Evolutionary conservation across 2,888 invertebrate species (phyloP).

Genomic region (Pseudococcus longispinus): DNA sequence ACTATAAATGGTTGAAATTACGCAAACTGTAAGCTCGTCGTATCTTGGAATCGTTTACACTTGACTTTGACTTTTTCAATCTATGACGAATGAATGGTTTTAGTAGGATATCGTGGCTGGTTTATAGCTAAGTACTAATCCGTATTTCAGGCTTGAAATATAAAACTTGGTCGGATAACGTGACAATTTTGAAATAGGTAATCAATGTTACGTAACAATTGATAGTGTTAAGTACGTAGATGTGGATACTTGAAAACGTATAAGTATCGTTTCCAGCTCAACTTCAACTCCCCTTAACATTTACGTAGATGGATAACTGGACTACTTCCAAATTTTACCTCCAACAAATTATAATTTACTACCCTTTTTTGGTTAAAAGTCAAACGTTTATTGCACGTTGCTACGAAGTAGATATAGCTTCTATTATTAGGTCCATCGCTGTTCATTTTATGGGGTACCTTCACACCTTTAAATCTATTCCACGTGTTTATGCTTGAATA

Average conservation of each 20-base stretch:
- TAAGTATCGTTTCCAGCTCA: neutral
- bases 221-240: neutral
- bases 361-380: neutral
- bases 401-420: neutral
- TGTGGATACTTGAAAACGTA: neutral
- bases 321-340: constrained; percentile 17
- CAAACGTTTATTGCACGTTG: neutral
- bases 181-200: neutral
- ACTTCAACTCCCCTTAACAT: neutral
- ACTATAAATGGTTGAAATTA: neutral
- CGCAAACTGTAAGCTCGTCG: neutral
- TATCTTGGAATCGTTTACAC: neutral
- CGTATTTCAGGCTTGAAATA: neutral
- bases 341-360: neutral
- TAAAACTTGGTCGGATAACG: neutral
- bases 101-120: neutral
- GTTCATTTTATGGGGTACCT: neutral
- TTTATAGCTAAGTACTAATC: neutral
- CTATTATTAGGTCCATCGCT: neutral
- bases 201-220: neutral
- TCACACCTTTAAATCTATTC: neutral
- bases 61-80: neutral
- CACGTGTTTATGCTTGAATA: neutral
- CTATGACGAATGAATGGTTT: neutral
- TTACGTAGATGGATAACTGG: neutral